These are phyloP conservation scores for Apostichopus parvimensis DNA, from an alignment of 35 echinoderm and acorn worm species.

Conservation along the genomic window DNA sequence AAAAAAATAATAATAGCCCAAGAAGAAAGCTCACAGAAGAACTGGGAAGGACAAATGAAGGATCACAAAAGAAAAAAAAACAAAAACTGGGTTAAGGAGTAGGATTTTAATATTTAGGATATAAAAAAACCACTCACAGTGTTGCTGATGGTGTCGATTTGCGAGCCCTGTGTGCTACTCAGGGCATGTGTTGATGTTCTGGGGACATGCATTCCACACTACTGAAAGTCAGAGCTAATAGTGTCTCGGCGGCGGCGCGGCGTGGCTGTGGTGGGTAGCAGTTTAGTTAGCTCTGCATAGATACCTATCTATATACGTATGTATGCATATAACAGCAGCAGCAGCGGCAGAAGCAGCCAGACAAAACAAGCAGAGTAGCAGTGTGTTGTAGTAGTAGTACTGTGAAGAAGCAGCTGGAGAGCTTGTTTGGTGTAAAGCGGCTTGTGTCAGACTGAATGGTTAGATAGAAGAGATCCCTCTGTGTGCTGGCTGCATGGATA, in stretches of 20 bases:
- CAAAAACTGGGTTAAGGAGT: constrained; percentile 36
- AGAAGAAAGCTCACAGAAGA: background rate
- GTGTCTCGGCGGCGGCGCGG: background rate
- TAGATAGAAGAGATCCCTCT: background rate
- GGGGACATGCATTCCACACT: constrained; percentile 37
- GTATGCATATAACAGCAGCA: no score
- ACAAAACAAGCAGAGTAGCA: background rate
- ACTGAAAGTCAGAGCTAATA: constrained; percentile 2
- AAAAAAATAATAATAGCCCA: no score
- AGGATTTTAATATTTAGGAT: background rate
- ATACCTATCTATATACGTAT: no score
- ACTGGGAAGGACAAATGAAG: background rate
- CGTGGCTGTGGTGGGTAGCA: background rate
- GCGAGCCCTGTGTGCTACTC: constrained; percentile 32
- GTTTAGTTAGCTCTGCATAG: background rate
- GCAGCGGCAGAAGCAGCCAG: background rate
- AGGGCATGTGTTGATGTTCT: constrained; percentile 28
- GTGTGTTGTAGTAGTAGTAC: background rate
- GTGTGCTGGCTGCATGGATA: background rate
- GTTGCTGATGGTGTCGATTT: constrained; percentile 4
- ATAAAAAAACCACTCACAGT: constrained; percentile 21
- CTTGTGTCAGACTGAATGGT: constrained; percentile 20
- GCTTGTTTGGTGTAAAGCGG: constrained; percentile 45
- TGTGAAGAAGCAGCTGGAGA: background rate
- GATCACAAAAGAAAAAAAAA: background rate